phyloP scores from a whole-genome alignment of 2,113 vertebrate species.

The Gymnorhina tibicen region DNA sequence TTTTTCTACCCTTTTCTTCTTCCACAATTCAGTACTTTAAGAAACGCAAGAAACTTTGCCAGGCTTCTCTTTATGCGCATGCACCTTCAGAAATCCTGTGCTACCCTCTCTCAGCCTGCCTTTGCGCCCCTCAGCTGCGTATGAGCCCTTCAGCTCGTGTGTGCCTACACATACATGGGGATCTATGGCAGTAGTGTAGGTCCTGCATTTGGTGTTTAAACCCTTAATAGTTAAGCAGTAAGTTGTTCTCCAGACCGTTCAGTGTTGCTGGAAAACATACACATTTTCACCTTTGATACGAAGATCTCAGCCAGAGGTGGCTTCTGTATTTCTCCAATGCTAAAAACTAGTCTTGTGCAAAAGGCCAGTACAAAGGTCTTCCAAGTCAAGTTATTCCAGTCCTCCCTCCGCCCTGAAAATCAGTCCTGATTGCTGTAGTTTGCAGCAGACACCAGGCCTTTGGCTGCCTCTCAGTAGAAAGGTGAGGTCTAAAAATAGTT shows the following conservation, averaged over 20 bases:
- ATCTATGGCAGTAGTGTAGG: not conserved
- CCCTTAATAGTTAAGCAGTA: constrained; percentile 5
- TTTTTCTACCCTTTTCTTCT: not conserved
- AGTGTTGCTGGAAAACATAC: not conserved
- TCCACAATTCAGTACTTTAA: not conserved
- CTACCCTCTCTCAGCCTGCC: not conserved
- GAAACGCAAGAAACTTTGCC: not conserved
- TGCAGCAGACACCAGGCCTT: not conserved
- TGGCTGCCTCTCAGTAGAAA: not conserved
- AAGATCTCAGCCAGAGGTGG: not conserved
- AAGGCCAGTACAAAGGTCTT: constrained; percentile 22
- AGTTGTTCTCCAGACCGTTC: not conserved
- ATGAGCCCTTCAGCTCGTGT: not conserved
- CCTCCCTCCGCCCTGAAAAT: not conserved
- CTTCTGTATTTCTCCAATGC: not conserved
- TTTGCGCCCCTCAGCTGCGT: not conserved
- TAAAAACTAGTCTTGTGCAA: not conserved
- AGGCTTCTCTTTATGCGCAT: not conserved
- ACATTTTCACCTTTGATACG: constrained; percentile 30
- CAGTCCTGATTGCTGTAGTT: not conserved
- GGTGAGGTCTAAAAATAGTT: constrained; percentile 2
- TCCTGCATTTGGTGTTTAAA: not conserved
- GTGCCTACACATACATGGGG: not conserved
- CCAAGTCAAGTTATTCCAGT: not conserved
- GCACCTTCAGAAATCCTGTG: not conserved